Conservation (phyloP, 2,113 vertebrate species). For the Chauna torquata region DNA sequence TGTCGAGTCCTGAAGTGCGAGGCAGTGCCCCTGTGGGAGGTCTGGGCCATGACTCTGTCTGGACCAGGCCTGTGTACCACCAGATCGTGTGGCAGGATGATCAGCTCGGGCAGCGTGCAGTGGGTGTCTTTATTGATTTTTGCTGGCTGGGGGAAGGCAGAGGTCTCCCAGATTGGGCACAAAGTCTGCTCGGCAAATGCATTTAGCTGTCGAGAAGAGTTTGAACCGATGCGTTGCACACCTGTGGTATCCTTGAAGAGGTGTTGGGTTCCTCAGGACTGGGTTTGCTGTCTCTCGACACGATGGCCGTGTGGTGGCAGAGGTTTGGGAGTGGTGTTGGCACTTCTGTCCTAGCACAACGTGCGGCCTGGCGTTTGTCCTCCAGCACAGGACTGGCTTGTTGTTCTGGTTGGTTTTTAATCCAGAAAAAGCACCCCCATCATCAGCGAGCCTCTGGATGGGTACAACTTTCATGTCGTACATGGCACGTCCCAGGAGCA, state of each 20-base stretch:
- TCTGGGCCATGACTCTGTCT: not conserved
- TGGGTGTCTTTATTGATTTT: not conserved
- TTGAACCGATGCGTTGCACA: not conserved
- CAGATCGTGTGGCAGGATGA: fast-evolving
- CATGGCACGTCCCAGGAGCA: not conserved
- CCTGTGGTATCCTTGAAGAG: not conserved
- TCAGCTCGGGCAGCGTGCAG: not conserved
- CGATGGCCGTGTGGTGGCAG: fast-evolving
- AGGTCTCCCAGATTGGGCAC: not conserved
- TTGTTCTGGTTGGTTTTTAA: not conserved
- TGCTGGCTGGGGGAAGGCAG: not conserved
- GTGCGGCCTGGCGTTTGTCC: not conserved
- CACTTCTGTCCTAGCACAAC: not conserved
- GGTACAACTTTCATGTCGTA: fast-evolving
- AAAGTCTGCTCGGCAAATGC: not conserved
- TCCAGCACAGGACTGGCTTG: not conserved
- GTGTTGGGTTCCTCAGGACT: not conserved
- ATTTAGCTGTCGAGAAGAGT: not conserved
- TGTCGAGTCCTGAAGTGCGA: not conserved
- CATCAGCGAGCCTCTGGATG: not conserved
- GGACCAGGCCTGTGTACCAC: fast-evolving
- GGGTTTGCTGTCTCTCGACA: not conserved
- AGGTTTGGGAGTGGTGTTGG: not conserved
- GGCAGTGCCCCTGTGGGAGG: not conserved
- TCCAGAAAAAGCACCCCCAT: not conserved